Conservation (phyloP, 2,113 vertebrate species). For the Tauraco erythrolophus region DNA sequence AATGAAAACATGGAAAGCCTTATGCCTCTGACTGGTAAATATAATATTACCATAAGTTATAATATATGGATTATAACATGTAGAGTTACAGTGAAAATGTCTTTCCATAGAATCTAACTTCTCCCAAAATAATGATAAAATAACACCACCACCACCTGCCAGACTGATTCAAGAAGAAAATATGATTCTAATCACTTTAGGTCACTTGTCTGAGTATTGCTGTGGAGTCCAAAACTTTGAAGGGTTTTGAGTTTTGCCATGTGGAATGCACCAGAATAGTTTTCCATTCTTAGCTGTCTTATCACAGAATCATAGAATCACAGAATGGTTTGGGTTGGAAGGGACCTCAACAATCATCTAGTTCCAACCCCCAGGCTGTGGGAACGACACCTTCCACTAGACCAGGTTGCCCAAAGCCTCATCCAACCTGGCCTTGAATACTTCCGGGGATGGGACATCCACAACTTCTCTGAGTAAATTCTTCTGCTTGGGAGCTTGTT, state of each 20-base stretch:
- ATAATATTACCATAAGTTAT: background rate
- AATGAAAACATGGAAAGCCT: background rate
- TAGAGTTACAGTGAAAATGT: background rate
- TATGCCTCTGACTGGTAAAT: background rate
- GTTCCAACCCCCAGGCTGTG: too few species aligned
- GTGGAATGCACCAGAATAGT: background rate
- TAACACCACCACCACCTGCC: fast-evolving
- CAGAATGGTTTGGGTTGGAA: too few species aligned
- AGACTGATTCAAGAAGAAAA: background rate
- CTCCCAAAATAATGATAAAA: background rate
- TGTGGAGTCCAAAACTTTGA: background rate
- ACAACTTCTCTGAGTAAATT: background rate
- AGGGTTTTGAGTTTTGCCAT: background rate
- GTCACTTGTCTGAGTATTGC: background rate
- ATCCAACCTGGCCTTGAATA: too few species aligned
- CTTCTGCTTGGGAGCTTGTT: background rate
- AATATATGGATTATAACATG: background rate
- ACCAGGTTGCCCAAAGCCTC: too few species aligned
- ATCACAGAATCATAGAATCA: background rate
- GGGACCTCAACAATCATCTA: too few species aligned
- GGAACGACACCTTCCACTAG: too few species aligned
- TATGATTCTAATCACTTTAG: background rate
- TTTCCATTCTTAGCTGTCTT: background rate
- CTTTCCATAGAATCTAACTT: background rate
- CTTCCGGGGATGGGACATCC: too few species aligned